phyloP scores from a whole-genome alignment of 2,113 vertebrate genomes.

The Protobothrops flavoviridis region DNA sequence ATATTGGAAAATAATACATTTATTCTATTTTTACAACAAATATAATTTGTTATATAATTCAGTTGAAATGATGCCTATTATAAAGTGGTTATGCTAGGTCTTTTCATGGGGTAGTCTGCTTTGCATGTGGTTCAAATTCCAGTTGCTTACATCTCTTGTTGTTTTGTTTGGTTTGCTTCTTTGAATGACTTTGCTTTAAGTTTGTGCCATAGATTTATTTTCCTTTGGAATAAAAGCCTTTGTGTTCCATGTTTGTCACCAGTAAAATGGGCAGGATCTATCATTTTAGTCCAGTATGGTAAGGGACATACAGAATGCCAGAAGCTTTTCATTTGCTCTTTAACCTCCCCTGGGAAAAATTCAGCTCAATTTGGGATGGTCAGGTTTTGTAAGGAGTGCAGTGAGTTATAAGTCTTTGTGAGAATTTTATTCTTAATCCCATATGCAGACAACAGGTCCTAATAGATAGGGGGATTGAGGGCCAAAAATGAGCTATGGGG shows the following conservation, averaged over 20 bases:
- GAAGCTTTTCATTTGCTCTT: background rate
- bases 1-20: background rate
- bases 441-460: background rate
- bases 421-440: background rate
- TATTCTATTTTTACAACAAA: background rate
- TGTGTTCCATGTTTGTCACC: background rate
- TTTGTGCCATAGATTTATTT: background rate
- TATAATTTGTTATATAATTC: background rate
- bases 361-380: background rate
- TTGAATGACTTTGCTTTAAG: background rate
- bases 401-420: background rate
- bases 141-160: background rate
- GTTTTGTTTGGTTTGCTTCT: background rate
- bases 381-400: background rate
- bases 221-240: background rate
- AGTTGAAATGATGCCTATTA: background rate
- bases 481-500: background rate
- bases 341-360: background rate
- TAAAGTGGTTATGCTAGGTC: background rate
- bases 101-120: background rate
- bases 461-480: background rate
- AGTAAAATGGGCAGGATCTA: background rate
- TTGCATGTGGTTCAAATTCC: background rate
- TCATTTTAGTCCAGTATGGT: background rate
- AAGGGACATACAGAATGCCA: background rate